These are phyloP conservation scores for Xestobium rufovillosum DNA, from an alignment of 2,888 invertebrate species.

Conservation along the genomic window DNA sequence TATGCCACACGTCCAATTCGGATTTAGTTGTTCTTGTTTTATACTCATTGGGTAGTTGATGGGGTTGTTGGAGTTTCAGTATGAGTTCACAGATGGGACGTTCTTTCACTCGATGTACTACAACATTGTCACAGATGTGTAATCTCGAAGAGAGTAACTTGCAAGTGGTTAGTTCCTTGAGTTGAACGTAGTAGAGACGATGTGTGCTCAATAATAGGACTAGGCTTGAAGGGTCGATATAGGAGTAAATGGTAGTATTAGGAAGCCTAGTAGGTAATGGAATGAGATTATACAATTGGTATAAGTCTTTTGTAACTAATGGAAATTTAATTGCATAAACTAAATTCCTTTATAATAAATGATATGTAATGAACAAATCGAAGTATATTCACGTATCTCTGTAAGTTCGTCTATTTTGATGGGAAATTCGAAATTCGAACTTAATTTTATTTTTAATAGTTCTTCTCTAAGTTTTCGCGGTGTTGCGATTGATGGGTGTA, in stretches of 20 bases:
- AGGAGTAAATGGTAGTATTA: slow-evolving; percentile 12
- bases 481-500: no score
- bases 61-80: slow-evolving; percentile 8
- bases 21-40: no score
- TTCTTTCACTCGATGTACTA: slow-evolving; percentile 8
- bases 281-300: no score
- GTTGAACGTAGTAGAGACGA: no score
- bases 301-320: no score
- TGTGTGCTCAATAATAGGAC: no score
- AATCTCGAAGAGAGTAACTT: slow-evolving; percentile 2
- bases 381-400: slow-evolving; percentile 16
- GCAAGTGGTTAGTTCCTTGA: no score
- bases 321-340: slow-evolving; percentile 19
- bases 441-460: slow-evolving; percentile 7
- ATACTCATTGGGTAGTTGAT: no score
- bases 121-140: slow-evolving; percentile 8
- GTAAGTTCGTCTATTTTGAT: slow-evolving; percentile 11
- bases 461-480: slow-evolving; percentile 13
- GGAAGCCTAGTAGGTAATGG: no score
- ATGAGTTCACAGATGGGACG: slow-evolving; percentile 14
- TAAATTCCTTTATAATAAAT: slow-evolving; percentile 17
- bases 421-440: no score
- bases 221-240: slow-evolving; percentile 11
- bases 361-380: slow-evolving; percentile 13
- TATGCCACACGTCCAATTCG: no score